Base-by-base conservation (phyloP, 2,113 vertebrate genomes). In the Plectropomus leopardus region DNA sequence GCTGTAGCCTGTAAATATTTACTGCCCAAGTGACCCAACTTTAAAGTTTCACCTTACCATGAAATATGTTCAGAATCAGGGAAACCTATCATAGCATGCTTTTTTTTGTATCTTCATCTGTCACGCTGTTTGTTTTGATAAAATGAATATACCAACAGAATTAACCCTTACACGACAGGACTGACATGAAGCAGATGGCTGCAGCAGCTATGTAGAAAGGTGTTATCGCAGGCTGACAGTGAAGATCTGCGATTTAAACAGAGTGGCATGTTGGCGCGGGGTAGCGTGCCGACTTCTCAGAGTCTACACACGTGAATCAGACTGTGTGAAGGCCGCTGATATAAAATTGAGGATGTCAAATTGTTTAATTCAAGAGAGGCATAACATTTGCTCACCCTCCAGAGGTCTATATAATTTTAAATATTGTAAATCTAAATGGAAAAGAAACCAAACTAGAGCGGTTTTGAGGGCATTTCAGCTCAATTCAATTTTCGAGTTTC, bases 171-270 rank as follows among this genome's bases (percentile, higher is more conserved):
- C 86, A 84, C 40, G 86, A 86, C 89, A 75, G 88, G 57, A 86
- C 78, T 91, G 91, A 93, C 88, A 83, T 69, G 82, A 86, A 92
- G 88, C 91, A 93, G 92, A 93, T 93, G 92, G 92, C 88, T 89
- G 80, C 88, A 84, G 88, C 90, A 88, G 92, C 90, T 72, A 60
- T 73, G 90, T 67, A 64, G 85, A 89, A 90, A 92, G 91, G 92
- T 92, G 92, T 89, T 93, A 92, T 89, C 90, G 54, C 91, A 71
- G 80, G 86, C 89, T 93, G 89, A 92, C 93, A 91, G 91, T 90
- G 90, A 92, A 91, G 79, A 93, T 89, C 88, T 86, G 89, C 84
- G 75, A 90, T 86, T 91, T 83, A 87, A 89, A 88, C 89, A 88
- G 82, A 92, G 89, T 72, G 83, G 80, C 63, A 72, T 80, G 87